These are phyloP conservation scores for Salticus scenicus DNA, from an alignment of 2,888 invertebrate species.

Conservation along the genomic window DNA sequence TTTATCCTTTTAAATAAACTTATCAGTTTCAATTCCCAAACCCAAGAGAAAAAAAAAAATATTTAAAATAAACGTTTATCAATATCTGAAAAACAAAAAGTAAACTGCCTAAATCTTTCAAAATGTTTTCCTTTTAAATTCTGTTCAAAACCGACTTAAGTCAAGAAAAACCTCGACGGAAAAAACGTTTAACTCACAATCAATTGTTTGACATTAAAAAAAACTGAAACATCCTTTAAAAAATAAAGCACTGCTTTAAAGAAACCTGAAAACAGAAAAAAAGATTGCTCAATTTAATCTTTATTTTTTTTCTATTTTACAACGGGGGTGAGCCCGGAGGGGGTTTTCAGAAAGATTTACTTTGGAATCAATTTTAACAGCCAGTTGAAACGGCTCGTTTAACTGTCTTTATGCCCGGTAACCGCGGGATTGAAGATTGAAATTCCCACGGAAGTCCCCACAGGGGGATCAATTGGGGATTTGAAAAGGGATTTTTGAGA, in stretches of 20 bases:
- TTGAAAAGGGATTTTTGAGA: conserved; percentile 63
- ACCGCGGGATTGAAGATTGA: conserved; percentile 54
- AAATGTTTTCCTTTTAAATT: not conserved
- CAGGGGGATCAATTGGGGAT: conserved; percentile 61
- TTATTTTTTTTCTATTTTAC: conserved; percentile 15
- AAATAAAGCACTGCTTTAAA: conserved; percentile 15
- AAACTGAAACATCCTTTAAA: conserved; percentile 15
- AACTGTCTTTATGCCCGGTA: conserved; percentile 60
- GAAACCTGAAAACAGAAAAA: conserved; percentile 17
- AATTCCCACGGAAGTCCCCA: conserved; percentile 46
- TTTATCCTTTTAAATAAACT: too few species aligned
- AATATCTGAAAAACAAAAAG: too few species aligned
- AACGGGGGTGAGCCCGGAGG: conserved; percentile 34
- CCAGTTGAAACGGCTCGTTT: conserved; percentile 67
- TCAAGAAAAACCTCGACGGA: not conserved
- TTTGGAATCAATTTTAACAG: conserved; percentile 68
- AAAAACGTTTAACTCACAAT: conserved; percentile 8
- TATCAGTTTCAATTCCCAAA: too few species aligned
- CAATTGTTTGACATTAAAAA: conserved; percentile 19
- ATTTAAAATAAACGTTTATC: too few species aligned
- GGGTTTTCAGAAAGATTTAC: conserved; percentile 69
- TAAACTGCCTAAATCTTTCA: not conserved
- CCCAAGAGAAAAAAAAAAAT: too few species aligned
- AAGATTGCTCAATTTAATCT: conserved; percentile 56
- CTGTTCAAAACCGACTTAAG: not conserved